phyloP scores from a whole-genome alignment of 2,888 invertebrate species.

The Zhuqinia jingwanae region DNA sequence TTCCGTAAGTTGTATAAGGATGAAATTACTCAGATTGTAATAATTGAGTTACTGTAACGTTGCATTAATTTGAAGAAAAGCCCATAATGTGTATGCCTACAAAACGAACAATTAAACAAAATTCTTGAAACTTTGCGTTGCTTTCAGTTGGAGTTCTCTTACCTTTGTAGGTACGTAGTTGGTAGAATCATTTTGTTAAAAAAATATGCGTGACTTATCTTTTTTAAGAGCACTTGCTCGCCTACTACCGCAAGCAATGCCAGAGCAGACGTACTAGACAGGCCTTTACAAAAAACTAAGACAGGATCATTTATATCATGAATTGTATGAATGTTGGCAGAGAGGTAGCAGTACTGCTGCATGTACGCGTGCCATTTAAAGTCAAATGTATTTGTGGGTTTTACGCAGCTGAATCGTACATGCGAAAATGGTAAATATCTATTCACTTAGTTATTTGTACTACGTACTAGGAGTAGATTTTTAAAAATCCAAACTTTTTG shows the following conservation, averaged over 20 bases:
- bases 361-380: constrained; percentile 64
- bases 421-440: constrained; percentile 33
- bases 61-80: too few relatives aligned
- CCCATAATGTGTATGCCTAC: too few relatives aligned
- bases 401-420: constrained; percentile 54
- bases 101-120: too few relatives aligned
- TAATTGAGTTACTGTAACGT: background rate
- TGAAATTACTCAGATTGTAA: background rate
- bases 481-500: constrained; percentile 73
- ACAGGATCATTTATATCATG: constrained; percentile 50
- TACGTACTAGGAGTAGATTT: constrained; percentile 26
- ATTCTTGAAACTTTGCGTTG: too few relatives aligned
- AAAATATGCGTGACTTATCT: constrained; percentile 25
- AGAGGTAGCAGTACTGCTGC: constrained; percentile 22
- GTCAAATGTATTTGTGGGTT: constrained; percentile 53
- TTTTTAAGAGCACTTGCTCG: constrained; percentile 2
- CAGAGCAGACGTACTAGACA: constrained; percentile 53
- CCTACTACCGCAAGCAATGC: constrained; percentile 32
- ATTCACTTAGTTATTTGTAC: constrained; percentile 5
- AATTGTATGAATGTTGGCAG: constrained; percentile 41
- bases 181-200: background rate
- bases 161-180: background rate
- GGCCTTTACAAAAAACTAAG: constrained; percentile 63
- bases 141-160: constrained; percentile 7
- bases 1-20: constrained; percentile 2